phyloP scores from a whole-genome alignment of 2,888 invertebrate species.

The Pyrochroa serraticornis region DNA sequence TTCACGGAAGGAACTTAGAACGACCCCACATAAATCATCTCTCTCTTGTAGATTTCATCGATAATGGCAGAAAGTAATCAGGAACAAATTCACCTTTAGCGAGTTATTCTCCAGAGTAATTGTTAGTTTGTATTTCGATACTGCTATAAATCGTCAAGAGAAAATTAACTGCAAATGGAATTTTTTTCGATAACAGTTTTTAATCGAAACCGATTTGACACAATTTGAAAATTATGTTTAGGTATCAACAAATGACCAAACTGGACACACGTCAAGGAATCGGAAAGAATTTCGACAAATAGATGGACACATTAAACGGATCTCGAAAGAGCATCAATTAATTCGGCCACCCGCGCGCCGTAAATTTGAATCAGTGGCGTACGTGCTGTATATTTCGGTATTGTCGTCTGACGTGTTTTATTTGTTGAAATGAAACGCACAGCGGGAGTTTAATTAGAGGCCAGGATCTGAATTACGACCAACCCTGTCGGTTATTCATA shows the following conservation, averaged over 20 bases:
- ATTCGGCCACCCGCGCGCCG: no score
- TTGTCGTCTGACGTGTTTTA: slow-evolving; percentile 31
- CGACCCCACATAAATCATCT: slow-evolving; percentile 32
- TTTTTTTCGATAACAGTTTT: slow-evolving; percentile 23
- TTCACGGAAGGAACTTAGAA: slow-evolving; percentile 31
- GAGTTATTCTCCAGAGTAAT: slow-evolving; percentile 24
- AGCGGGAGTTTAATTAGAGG: slow-evolving; percentile 38
- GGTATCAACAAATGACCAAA: no score
- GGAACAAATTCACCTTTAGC: slow-evolving; percentile 16
- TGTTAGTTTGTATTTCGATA: slow-evolving; percentile 29
- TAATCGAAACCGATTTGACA: neutral
- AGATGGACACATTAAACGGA: no score
- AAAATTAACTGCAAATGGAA: slow-evolving; percentile 26
- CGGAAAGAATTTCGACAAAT: no score
- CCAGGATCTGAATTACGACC: slow-evolving; percentile 37
- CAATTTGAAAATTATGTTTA: no score
- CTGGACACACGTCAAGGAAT: no score
- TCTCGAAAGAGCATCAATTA: no score
- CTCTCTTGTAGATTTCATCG: slow-evolving; percentile 29
- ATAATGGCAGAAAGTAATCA: slow-evolving; percentile 28
- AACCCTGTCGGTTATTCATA: slow-evolving; percentile 17
- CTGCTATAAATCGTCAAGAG: slow-evolving; percentile 22
- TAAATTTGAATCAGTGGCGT: no score
- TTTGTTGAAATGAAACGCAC: slow-evolving; percentile 30
- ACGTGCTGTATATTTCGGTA: slow-evolving; percentile 12